Evolutionary conservation across 2,888 invertebrate genomes (phyloP), one percentile per base, ranked within the genome.

Genomic region (Eledona agricola): DNA sequence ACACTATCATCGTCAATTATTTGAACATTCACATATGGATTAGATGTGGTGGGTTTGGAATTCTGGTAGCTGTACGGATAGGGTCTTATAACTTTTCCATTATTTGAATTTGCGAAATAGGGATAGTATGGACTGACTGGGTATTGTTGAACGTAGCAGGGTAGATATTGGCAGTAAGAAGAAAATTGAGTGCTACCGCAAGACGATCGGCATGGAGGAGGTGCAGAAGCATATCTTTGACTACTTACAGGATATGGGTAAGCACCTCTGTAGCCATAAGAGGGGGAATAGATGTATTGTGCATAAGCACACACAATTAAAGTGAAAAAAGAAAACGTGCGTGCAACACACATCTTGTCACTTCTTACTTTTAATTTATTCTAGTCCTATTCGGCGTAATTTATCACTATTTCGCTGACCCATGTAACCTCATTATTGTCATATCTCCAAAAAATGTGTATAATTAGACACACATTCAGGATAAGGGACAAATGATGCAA

Each of bases 11-110:
- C 49, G 17, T 49, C 49, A 3, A 49, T 40, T 9, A 49, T 49
- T 29, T 49, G 49, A 20, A 49, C 31, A 11, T 49, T 49, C 1
- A 22, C 31, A 7, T 49, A 49, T 6, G 29, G 38, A 49, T 49
- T 25, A 28, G 35, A 20, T 1, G 35, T 20, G 4, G 15, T 16
- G 2, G 10, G n/a, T n/a, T 40, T 17, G 0, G 10, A 11, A 13
- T 20, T 7, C 4, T 9, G 13, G 12, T 29, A 31, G 1, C 4
- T 20, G 5, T 29, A 19, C 4, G 26, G 13, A 19, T 29, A 16
- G 4, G 15, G 16, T 16, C 3, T 16, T 32, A 10, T 32, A 16
- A 9, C 17, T 32, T 9, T 19, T 35, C n/a, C 22, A 11, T 11
- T 25, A 23, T 5, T 23, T 11, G 40, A 2, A 7, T 40, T 28